Conservation (phyloP, 2,113 vertebrate species). For the Podocnemis expansa region DNA sequence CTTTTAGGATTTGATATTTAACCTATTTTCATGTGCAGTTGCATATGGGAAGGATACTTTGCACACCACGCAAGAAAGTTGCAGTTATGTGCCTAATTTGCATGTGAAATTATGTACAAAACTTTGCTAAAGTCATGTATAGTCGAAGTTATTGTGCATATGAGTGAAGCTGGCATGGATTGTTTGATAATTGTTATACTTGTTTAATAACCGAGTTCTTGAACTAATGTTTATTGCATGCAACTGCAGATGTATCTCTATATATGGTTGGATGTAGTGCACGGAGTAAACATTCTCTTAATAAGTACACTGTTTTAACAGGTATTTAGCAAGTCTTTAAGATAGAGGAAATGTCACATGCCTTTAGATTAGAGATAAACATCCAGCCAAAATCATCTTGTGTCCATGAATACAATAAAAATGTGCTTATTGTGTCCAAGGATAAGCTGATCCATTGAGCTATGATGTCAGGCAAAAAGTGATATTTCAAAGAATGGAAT, state of each 20-base stretch:
- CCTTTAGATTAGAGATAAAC: background rate
- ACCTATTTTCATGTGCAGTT: background rate
- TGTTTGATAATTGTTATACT: background rate
- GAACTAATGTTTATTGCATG: background rate
- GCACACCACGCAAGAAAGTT: background rate
- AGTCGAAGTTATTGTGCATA: background rate
- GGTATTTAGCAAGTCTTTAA: background rate
- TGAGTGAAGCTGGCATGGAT: background rate
- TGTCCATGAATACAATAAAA: background rate
- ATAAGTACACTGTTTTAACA: background rate
- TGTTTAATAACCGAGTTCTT: background rate
- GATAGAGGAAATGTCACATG: background rate
- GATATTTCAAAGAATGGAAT: background rate
- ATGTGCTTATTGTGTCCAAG: too few species aligned
- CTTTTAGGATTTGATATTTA: background rate
- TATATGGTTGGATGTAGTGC: background rate
- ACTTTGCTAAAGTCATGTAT: background rate
- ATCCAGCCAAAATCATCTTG: background rate
- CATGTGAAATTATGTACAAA: background rate
- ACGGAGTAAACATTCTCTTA: background rate
- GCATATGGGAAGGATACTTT: background rate
- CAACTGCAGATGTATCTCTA: background rate
- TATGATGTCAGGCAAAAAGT: background rate
- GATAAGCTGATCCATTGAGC: background rate
- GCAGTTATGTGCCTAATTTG: background rate